Percentiles rank a stretch among this genome's conserved stretches.
Conservation (phyloP, 1,140 invertebrate genomes). For the Olivierus martensii region DNA sequence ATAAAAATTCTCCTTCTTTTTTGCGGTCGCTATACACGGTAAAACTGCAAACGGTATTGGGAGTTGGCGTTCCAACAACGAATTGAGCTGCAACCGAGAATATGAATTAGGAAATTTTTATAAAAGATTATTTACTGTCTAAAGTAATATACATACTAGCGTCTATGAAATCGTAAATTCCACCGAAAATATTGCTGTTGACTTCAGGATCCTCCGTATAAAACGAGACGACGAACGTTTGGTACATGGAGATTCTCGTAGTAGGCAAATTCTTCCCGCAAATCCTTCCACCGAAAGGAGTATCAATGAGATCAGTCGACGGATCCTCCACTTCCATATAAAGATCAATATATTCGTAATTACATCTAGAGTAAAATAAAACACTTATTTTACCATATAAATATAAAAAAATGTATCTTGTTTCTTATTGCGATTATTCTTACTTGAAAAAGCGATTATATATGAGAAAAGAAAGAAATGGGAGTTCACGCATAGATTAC, state of each 20-base stretch:
- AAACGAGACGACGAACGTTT: slow-evolving; percentile 85
- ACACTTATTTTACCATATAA: too few relatives aligned
- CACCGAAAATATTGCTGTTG: slow-evolving; percentile 55
- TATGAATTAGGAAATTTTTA: background rate
- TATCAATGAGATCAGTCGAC: slow-evolving; percentile 65
- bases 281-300: slow-evolving; percentile 88
- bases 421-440: too few relatives aligned
- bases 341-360: slow-evolving; percentile 92
- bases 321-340: slow-evolving; percentile 85
- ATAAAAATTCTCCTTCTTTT: slow-evolving; percentile 72
- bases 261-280: slow-evolving; percentile 89
- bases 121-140: background rate
- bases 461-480: too few relatives aligned
- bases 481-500: too few relatives aligned
- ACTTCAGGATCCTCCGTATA: slow-evolving; percentile 70
- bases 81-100: slow-evolving; percentile 42
- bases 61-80: slow-evolving; percentile 73
- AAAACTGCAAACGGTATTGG: slow-evolving; percentile 59
- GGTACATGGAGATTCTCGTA: slow-evolving; percentile 30
- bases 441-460: too few relatives aligned
- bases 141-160: slow-evolving; percentile 54
- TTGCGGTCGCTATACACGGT: slow-evolving; percentile 58
- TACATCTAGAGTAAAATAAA: slow-evolving; percentile 66
- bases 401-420: too few relatives aligned
- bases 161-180: slow-evolving; percentile 82